phyloP scores from a whole-genome alignment of 2,113 vertebrate genomes.

The Egretta garzetta region DNA sequence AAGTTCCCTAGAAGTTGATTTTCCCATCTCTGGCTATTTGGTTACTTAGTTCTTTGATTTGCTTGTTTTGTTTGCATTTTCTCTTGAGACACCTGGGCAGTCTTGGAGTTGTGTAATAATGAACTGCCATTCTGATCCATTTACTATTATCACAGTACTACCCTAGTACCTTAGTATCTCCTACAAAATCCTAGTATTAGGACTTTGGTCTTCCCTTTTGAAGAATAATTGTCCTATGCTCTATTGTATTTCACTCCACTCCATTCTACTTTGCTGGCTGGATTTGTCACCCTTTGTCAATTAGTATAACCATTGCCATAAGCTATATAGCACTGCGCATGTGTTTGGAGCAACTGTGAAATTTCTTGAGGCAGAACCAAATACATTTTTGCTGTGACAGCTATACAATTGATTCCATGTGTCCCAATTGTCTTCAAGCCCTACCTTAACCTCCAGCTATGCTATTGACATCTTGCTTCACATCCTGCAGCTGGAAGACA shows the following conservation, averaged over 20 bases:
- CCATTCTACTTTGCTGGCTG: not conserved
- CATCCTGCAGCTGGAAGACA: not conserved
- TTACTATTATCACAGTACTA: not conserved
- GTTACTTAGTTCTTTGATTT: not conserved
- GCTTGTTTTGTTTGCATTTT: not conserved
- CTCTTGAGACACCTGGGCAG: not conserved
- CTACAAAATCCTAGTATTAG: not conserved
- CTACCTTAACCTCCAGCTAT: not conserved
- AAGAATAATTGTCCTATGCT: not conserved
- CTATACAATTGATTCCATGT: not conserved
- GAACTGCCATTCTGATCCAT: not conserved
- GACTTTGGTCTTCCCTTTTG: not conserved
- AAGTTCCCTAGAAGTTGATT: not conserved
- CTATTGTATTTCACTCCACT: not conserved
- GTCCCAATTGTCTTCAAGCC: not conserved
- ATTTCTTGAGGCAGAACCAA: not conserved
- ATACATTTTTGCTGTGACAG: not conserved
- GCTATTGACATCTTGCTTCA: not conserved
- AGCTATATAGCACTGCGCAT: not conserved
- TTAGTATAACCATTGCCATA: not conserved
- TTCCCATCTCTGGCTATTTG: not conserved
- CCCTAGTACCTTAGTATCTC: not conserved
- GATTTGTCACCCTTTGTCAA: not conserved
- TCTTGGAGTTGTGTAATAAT: not conserved
- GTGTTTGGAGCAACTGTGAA: not conserved